phyloP scores from a whole-genome alignment of 2,888 invertebrate genomes.

The Netelia inedita region DNA sequence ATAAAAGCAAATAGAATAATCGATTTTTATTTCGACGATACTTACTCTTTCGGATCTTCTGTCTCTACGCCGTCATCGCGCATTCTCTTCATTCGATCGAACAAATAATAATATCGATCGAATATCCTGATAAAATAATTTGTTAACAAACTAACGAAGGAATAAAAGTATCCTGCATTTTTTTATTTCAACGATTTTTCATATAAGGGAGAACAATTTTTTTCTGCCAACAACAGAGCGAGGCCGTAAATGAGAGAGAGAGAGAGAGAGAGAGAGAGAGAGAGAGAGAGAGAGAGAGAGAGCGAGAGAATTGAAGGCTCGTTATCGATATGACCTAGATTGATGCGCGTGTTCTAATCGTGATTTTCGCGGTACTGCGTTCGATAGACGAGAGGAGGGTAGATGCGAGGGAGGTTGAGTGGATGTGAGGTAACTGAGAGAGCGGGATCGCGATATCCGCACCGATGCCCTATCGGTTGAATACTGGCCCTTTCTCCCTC shows the following conservation, averaged over 20 bases:
- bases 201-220: no score
- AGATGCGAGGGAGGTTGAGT: conserved; percentile 8
- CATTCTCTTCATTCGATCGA: not conserved
- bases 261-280: conserved; percentile 1
- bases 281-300: conserved; percentile 2
- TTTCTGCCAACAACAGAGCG: no score
- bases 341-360: conserved; percentile 61
- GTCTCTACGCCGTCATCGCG: not conserved
- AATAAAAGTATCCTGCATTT: no score
- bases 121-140: no score
- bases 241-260: not conserved
- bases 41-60: no score
- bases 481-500: not conserved
- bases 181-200: no score
- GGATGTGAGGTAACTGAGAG: not conserved
- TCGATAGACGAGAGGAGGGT: conserved; percentile 7
- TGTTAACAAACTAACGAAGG: no score
- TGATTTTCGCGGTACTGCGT: conserved; percentile 58
- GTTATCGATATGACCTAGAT: conserved; percentile 65
- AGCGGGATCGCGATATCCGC: not conserved
- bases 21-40: no score
- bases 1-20: not conserved
- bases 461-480: not conserved
- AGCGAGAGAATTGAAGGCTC: conserved; percentile 22
- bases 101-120: no score